Conservation (phyloP, 2,113 vertebrate species). For the Pandion haliaetus region DNA sequence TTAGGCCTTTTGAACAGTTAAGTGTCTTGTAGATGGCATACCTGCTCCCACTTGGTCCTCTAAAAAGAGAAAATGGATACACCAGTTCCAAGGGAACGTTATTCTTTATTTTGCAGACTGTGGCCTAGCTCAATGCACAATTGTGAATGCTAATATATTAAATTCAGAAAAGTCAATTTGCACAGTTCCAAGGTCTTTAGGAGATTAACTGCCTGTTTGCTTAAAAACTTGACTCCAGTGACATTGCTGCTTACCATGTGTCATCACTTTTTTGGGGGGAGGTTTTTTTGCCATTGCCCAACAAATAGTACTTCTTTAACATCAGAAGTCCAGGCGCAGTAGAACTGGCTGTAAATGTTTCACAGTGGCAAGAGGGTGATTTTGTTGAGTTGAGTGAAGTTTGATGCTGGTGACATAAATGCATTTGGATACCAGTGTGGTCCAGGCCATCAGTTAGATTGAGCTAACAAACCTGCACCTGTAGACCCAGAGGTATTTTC, state of each 20-base stretch:
- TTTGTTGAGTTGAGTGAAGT: background rate
- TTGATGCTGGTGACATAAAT: background rate
- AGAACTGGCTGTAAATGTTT: background rate
- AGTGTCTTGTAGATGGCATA: background rate
- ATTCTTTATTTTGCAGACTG: background rate
- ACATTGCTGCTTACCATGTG: background rate
- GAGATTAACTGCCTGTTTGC: background rate
- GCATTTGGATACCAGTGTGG: background rate
- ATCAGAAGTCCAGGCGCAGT: background rate
- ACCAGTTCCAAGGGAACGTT: background rate
- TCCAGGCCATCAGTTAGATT: background rate
- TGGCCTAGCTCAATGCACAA: background rate
- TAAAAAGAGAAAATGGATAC: background rate
- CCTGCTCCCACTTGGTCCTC: background rate
- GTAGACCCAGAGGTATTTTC: background rate
- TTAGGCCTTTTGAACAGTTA: background rate
- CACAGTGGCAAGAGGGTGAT: background rate
- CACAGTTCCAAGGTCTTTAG: background rate
- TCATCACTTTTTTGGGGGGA: background rate
- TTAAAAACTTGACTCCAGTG: background rate
- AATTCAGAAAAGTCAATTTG: background rate
- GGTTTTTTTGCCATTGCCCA: background rate
- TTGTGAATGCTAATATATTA: background rate
- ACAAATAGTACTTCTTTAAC: background rate
- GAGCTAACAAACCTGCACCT: background rate